Evolutionary conservation across 2,888 invertebrate genomes (phyloP), one percentile per base, ranked within the genome.

Genomic region (Lagria hirta): DNA sequence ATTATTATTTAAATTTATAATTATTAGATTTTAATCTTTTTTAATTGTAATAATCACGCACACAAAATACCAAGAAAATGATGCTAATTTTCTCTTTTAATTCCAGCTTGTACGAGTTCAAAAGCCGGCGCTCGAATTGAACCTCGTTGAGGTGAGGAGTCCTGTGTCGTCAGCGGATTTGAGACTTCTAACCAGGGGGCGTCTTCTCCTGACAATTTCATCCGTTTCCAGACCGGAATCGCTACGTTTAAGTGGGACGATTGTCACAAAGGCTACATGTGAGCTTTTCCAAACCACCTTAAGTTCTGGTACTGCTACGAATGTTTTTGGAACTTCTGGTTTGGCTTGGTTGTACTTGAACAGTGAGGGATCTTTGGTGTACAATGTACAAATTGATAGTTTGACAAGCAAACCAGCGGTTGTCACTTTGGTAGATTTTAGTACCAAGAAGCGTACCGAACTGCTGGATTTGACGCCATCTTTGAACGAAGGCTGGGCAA

Each of bases 271-370:
- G 55, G 82, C 84, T 0, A 81, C 84, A 0, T 91, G 91, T 61
- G 90, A 91, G 68, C 74, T 90, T 37, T 89, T 86, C 66, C 88
- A 90, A 62, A 80, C 86, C 0, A 75, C 85, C 0, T 64, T 88
- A 22, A 72, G 82, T 1, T 65, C 69, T 73, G 78, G 62, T 70
- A 74, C 44, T 43, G 60, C 63, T 14, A 35, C 55, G n/a, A 62
- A 65, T 40, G 57, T 62, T 11, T 50, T 74, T 60, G 48, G 75
- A 66, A 55, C 80, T 48, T 80, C 75, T 14, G 90, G 90, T 5
- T 68, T 89, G 41, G 86, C 88, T 1, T 82, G 89, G 82, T 76
- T 87, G 33, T 89, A 85, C 55, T 75, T 91, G 32, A 87, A 87
- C 58, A 82, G 82, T 47, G 84, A 85, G 43, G 89, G 90, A 3